Evolutionary conservation across 2,888 invertebrate genomes (phyloP).

Genomic region (Dyspetes luteomarginatus): DNA sequence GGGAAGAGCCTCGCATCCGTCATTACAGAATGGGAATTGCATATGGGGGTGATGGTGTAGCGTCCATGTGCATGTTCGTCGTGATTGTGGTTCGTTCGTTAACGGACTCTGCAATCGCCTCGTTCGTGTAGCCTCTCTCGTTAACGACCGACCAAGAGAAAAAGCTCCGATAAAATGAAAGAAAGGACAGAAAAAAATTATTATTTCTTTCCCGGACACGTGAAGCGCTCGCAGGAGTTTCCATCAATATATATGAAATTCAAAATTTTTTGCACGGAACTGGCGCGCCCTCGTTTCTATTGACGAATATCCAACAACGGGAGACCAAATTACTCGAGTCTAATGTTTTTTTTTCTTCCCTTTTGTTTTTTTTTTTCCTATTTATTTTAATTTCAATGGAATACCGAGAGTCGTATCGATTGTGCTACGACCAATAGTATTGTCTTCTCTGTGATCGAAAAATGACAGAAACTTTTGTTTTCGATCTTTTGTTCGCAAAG

Average conservation of each 20-base stretch:
- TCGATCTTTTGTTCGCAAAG: not conserved
- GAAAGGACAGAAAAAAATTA: not conserved
- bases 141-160: slow-evolving; percentile 51
- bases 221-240: slow-evolving; percentile 9
- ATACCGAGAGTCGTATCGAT: slow-evolving; percentile 9
- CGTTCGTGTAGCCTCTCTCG: slow-evolving; percentile 34
- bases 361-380: not conserved
- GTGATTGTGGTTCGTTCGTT: slow-evolving; percentile 60
- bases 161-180: slow-evolving; percentile 34
- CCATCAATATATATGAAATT: slow-evolving; percentile 29
- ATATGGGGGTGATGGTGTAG: not conserved
- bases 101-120: slow-evolving; percentile 57
- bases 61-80: slow-evolving; percentile 13
- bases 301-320: slow-evolving; percentile 26
- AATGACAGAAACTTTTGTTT: not conserved
- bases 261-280: slow-evolving; percentile 28
- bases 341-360: not conserved
- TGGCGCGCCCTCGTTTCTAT: slow-evolving; percentile 21
- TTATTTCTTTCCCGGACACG: slow-evolving; percentile 22
- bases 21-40: slow-evolving; percentile 48
- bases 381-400: not conserved
- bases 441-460: slow-evolving; percentile 1
- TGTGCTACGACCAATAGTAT: slow-evolving; percentile 4
- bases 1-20: slow-evolving; percentile 32
- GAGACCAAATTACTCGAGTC: slow-evolving; percentile 14